Evolutionary conservation across 2,888 invertebrate genomes (phyloP).

Genomic region (Hyles lineata): DNA sequence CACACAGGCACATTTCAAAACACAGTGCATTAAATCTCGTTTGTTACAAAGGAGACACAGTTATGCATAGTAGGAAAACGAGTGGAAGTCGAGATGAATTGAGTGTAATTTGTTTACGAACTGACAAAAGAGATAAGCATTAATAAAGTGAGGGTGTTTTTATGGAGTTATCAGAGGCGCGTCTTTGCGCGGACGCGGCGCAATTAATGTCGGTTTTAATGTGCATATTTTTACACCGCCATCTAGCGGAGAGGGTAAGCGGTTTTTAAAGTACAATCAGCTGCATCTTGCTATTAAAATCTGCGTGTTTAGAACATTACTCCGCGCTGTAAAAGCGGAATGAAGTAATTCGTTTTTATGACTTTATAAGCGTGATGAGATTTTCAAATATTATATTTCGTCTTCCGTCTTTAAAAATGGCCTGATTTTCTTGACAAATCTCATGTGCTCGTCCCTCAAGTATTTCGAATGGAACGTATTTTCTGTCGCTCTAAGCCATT

Average conservation of each 20-base stretch:
- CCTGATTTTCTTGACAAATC: neutral
- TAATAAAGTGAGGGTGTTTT: conserved; percentile 49
- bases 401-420: neutral
- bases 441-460: neutral
- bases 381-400: neutral
- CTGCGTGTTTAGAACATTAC: conserved; percentile 4
- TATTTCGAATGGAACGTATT: neutral
- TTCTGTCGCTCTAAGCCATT: neutral
- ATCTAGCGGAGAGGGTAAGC: conserved; percentile 17
- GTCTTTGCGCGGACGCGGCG: conserved; percentile 35
- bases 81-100: conserved; percentile 39
- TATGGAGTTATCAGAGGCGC: conserved; percentile 36
- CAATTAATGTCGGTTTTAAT: conserved; percentile 40
- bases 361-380: neutral
- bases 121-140: conserved; percentile 49
- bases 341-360: neutral
- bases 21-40: conserved; percentile 40
- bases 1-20: conserved; percentile 42
- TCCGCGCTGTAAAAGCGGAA: neutral
- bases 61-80: conserved; percentile 46
- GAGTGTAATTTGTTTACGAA: conserved; percentile 51
- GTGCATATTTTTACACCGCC: conserved; percentile 22
- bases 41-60: conserved; percentile 43
- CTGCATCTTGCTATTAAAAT: conserved; percentile 8
- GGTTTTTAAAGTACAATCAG: conserved; percentile 8